Conservation (phyloP, 2,888 invertebrate genomes). For the Tenodera sinensis region DNA sequence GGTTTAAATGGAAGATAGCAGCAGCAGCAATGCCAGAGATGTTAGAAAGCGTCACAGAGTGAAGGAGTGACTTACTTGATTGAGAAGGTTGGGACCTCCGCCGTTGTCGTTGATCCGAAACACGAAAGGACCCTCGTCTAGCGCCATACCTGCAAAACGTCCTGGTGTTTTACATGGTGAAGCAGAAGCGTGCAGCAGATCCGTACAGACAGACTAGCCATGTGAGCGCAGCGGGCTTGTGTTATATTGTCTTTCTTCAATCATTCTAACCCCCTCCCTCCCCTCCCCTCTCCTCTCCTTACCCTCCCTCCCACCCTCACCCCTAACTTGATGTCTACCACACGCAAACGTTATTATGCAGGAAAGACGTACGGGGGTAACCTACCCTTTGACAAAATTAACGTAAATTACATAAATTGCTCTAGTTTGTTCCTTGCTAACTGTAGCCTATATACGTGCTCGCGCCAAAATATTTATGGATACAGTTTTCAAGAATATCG, state of each 20-base stretch:
- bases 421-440: not conserved
- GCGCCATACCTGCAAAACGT: conserved; percentile 11
- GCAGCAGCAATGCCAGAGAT: too few species aligned
- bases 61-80: conserved; percentile 54
- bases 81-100: conserved; percentile 66
- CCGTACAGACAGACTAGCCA: not conserved
- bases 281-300: not conserved
- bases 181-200: not conserved
- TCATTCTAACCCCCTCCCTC: not conserved
- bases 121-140: conserved; percentile 60
- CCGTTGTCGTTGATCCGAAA: conserved; percentile 74
- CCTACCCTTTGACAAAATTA: not conserved
- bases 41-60: not conserved
- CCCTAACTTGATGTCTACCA: not conserved
- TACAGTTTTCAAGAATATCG: not conserved
- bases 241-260: not conserved
- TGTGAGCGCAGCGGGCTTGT: not conserved
- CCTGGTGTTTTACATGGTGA: not conserved
- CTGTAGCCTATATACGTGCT: not conserved
- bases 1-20: too few species aligned
- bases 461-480: not conserved
- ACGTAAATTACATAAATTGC: not conserved
- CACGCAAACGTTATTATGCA: not conserved
- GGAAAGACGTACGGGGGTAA: not conserved
- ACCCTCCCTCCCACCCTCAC: not conserved